Evolutionary conservation across 2,113 vertebrate genomes (phyloP).

Genomic region (Manacus vitellinus): DNA sequence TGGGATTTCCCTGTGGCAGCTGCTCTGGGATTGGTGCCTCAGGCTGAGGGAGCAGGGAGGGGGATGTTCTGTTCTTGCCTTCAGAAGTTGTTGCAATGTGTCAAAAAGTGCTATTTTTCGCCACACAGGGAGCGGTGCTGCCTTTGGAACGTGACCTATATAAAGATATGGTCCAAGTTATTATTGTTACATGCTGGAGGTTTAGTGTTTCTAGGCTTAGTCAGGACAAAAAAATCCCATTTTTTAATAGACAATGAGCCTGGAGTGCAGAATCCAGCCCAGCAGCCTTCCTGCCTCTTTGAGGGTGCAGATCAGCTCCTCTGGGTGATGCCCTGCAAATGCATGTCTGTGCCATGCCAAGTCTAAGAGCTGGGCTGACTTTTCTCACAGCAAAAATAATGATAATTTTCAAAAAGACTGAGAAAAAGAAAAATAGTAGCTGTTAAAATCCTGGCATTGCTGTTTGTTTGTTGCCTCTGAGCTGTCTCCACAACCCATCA

Average conservation of each 20-base stretch:
- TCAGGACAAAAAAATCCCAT: too few species aligned
- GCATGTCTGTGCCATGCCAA: background rate
- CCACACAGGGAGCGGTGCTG: background rate
- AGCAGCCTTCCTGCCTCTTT: background rate
- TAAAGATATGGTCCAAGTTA: background rate
- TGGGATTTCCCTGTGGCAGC: background rate
- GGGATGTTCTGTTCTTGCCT: background rate
- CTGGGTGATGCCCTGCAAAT: background rate
- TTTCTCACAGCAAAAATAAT: background rate
- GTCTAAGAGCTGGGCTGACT: background rate
- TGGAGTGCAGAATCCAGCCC: background rate
- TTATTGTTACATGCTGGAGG: background rate
- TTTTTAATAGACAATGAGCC: background rate
- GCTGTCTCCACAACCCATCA: background rate
- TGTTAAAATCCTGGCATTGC: background rate
- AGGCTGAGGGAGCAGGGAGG: background rate
- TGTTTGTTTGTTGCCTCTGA: background rate
- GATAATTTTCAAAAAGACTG: background rate
- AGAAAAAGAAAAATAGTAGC: background rate
- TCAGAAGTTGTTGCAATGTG: background rate
- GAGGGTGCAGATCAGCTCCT: background rate
- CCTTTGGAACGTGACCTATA: background rate
- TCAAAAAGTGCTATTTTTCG: background rate
- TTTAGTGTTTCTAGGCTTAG: background rate
- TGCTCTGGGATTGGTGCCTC: background rate